Conservation (phyloP, 2,888 invertebrate genomes). For the Portevinia maculata region DNA sequence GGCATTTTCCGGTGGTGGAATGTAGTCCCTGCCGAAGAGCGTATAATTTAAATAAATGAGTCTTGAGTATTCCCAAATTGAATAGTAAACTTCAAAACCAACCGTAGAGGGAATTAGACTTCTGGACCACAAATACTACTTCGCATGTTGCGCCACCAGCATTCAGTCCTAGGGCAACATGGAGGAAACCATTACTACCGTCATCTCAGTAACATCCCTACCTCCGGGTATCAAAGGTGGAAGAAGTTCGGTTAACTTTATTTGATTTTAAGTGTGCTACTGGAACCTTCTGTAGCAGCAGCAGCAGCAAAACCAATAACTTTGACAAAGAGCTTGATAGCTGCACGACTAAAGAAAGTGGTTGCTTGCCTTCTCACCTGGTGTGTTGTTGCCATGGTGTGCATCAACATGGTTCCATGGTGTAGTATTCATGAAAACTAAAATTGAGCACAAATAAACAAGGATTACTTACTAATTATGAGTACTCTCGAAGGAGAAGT, state of each 20-base stretch:
- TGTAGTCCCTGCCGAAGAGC: conserved; percentile 33
- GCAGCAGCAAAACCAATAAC: conserved; percentile 15
- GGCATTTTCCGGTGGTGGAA: conserved; percentile 23
- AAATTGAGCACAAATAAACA: conserved; percentile 10
- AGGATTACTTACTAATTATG: conserved; percentile 37
- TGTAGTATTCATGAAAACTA: conserved; percentile 3
- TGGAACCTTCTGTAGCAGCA: not conserved
- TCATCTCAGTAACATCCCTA: not conserved
- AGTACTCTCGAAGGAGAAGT: conserved; percentile 15
- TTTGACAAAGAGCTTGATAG: conserved; percentile 20
- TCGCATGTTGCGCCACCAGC: not conserved
- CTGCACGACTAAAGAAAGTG: conserved; percentile 4
- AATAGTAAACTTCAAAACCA: conserved; percentile 66
- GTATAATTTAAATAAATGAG: conserved; percentile 68
- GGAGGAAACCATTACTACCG: not conserved
- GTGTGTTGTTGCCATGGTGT: not conserved
- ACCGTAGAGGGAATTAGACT: conserved; percentile 62
- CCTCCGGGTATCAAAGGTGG: not conserved
- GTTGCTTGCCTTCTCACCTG: not conserved
- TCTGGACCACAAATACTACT: conserved; percentile 43
- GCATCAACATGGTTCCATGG: not conserved
- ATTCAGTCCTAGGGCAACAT: conserved; percentile 24
- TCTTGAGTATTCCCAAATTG: conserved; percentile 70
- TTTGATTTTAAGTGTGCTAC: conserved; percentile 28
- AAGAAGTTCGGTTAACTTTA: conserved; percentile 44